These are phyloP conservation scores for Darwinula stevensoni DNA, from an alignment of 2,888 invertebrate genomes.

Conservation along the genomic window DNA sequence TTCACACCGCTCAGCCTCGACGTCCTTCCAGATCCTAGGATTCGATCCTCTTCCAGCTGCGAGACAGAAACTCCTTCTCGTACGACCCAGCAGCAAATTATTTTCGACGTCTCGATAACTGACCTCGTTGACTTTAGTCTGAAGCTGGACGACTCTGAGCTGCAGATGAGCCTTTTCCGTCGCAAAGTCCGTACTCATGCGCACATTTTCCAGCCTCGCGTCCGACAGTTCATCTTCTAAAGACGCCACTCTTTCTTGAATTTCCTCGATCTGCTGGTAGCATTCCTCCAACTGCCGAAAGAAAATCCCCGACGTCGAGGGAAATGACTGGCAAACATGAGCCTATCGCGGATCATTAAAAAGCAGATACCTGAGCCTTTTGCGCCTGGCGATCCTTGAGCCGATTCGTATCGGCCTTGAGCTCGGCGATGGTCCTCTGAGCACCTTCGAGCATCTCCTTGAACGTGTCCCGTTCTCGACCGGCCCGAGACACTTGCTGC, in stretches of 20 bases:
- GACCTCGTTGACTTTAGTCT: conserved; percentile 57
- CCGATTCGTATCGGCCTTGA: conserved; percentile 22
- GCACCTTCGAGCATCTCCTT: conserved; percentile 67
- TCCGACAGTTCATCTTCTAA: conserved; percentile 69
- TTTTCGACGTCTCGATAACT: no score
- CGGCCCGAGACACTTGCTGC: conserved; percentile 42
- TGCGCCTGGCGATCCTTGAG: no score
- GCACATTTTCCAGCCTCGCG: conserved; percentile 44
- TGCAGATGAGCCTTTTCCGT: conserved; percentile 61
- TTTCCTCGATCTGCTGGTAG: conserved; percentile 32
- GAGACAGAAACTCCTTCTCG: no score
- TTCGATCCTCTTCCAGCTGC: conserved; percentile 55
- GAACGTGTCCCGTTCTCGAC: conserved; percentile 58
- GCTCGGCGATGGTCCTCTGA: conserved; percentile 47
- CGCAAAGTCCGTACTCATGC: conserved; percentile 59
- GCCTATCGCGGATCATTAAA: no score
- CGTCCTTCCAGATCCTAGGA: conserved; percentile 48
- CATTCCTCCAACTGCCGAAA: no score
- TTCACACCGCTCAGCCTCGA: conserved; percentile 47
- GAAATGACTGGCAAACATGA: no score
- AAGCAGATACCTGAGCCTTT: no score
- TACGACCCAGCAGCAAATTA: no score
- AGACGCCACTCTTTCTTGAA: conserved; percentile 55
- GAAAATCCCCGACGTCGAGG: no score
- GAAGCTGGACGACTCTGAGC: conserved; percentile 58